A percentile compares a stretch with the other conserved stretches of the same genome.
phyloP scores from a whole-genome alignment of 2,888 invertebrate genomes.

The Leptura quadrifasciata region DNA sequence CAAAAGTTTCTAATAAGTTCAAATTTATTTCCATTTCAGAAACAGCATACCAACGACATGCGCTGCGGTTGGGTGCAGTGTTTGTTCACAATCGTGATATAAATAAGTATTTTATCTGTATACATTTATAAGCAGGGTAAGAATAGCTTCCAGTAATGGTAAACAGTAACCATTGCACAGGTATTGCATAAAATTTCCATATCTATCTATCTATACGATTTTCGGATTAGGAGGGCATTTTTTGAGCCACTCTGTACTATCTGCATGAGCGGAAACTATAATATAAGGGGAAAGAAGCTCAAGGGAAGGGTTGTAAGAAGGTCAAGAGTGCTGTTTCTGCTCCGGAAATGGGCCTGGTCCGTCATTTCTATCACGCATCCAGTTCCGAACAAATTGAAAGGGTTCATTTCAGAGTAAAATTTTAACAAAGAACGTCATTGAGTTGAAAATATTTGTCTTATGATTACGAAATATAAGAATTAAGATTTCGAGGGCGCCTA shows the following conservation, averaged over 20 bases:
- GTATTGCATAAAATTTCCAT: too few species aligned
- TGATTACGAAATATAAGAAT: conserved; percentile 44
- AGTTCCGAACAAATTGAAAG: conserved; percentile 38
- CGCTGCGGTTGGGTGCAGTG: too few species aligned
- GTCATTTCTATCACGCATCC: conserved; percentile 47
- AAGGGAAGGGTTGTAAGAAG: conserved; percentile 55
- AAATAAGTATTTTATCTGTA: too few species aligned
- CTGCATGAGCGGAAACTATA: conserved; percentile 44
- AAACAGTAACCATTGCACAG: too few species aligned
- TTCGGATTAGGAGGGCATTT: too few species aligned
- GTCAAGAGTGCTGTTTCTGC: conserved; percentile 52
- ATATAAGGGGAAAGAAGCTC: conserved; percentile 35
- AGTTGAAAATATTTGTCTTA: conserved; percentile 51
- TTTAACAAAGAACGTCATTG: conserved; percentile 48
- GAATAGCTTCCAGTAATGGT: too few species aligned
- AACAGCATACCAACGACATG: too few species aligned
- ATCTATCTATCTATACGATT: too few species aligned
- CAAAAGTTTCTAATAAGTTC: too few species aligned
- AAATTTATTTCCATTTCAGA: too few species aligned
- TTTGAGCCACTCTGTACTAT: conserved; percentile 15
- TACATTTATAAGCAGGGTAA: too few species aligned
- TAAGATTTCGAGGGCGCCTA: conserved; percentile 34
- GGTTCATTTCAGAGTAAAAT: conserved; percentile 41
- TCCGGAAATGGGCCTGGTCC: conserved; percentile 51
- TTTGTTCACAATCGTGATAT: too few species aligned